Percentiles rank a stretch among this genome's conserved stretches.
These are phyloP conservation scores for Mongoloraphidia duomilia DNA, from an alignment of 2,888 invertebrate genomes.

Conservation along the genomic window DNA sequence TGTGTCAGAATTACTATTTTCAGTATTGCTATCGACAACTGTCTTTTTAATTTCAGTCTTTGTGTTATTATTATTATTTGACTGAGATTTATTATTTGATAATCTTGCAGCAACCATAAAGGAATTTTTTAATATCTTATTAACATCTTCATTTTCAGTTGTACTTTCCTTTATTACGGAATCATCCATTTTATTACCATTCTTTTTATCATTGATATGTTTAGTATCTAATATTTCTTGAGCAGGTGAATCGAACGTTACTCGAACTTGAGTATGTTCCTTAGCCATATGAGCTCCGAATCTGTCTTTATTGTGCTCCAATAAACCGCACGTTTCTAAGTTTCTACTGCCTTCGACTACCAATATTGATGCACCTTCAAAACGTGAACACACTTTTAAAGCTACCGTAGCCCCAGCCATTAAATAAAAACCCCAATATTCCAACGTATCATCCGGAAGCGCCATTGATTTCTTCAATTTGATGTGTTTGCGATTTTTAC, in stretches of 20 bases:
- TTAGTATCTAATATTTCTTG: slow-evolving; percentile 25
- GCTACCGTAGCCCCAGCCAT: slow-evolving; percentile 49
- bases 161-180: slow-evolving; percentile 18
- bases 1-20: too few species aligned
- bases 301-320: slow-evolving; percentile 53
- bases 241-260: slow-evolving; percentile 43
- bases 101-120: background rate
- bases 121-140: background rate
- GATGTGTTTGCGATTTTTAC: slow-evolving; percentile 53
- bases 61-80: too few species aligned
- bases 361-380: slow-evolving; percentile 62
- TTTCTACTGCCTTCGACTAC: slow-evolving; percentile 68
- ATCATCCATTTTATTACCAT: slow-evolving; percentile 7
- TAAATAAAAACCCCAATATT: slow-evolving; percentile 81
- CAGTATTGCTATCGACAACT: too few species aligned
- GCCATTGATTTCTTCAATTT: slow-evolving; percentile 67
- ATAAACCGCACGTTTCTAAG: slow-evolving; percentile 60
- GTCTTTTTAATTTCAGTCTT: too few species aligned
- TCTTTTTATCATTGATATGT: background rate
- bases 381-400: slow-evolving; percentile 66
- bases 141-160: slow-evolving; percentile 13
- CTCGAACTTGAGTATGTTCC: slow-evolving; percentile 35
- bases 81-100: background rate
- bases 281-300: slow-evolving; percentile 42
- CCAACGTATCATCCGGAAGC: slow-evolving; percentile 69